Conservation (phyloP, 2,888 invertebrate genomes). For the Cloeon dipterum region DNA sequence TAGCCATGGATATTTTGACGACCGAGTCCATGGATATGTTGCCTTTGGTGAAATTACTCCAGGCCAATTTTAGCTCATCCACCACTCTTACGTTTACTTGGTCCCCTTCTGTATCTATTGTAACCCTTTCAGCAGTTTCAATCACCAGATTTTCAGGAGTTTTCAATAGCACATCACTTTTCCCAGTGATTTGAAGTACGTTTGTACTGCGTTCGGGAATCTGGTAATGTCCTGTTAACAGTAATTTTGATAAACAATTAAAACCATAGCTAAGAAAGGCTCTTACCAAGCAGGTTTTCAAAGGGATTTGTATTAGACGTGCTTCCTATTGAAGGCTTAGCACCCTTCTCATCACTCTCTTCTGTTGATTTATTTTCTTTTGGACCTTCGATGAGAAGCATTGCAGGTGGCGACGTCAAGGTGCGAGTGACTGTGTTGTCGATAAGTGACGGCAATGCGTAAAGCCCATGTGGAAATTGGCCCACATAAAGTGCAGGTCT, state of each 20-base stretch:
- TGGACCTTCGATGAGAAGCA: conserved; percentile 54
- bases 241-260: conserved; percentile 13
- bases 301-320: conserved; percentile 4
- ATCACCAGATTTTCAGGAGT: neutral
- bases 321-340: conserved; percentile 5
- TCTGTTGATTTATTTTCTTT: conserved; percentile 4
- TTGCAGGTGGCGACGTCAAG: conserved; percentile 46
- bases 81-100: no score
- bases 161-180: neutral
- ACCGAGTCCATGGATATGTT: no score
- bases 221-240: conserved; percentile 43
- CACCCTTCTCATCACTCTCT: neutral
- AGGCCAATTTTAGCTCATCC: no score
- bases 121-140: neutral
- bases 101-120: conserved; percentile 4
- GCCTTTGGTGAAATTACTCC: no score
- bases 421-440: conserved; percentile 68
- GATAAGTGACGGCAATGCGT: conserved; percentile 78
- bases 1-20: no score
- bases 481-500: conserved; percentile 87
- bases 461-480: conserved; percentile 63
- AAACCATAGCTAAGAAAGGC: neutral
- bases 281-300: conserved; percentile 8
- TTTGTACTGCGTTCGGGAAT: conserved; percentile 31
- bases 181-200: conserved; percentile 17